Conservation (phyloP, 2,888 invertebrate species). For the Rotaria magnacalcarata region DNA sequence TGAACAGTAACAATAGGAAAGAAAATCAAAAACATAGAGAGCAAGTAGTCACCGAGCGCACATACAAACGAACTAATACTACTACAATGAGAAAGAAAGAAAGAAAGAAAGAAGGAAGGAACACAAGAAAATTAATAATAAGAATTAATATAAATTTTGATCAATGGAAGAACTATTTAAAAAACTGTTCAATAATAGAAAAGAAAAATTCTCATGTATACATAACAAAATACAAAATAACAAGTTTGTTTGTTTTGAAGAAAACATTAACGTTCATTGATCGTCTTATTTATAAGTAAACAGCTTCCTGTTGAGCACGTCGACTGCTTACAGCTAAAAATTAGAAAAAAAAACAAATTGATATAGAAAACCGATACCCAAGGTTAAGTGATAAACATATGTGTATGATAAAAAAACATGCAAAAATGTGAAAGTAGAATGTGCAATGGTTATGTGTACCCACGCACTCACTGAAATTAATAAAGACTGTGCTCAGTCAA, state of each 20-base stretch:
- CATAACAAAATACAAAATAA: conserved; percentile 29
- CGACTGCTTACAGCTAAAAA: neutral
- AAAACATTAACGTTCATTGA: neutral
- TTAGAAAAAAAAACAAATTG: no score
- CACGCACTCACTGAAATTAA: conserved; percentile 28
- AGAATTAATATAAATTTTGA: neutral
- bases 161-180: conserved; percentile 9
- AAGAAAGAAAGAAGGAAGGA: neutral
- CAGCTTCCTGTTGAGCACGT: neutral
- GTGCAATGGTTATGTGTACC: neutral
- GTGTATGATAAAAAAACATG: neutral
- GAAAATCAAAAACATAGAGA: neutral
- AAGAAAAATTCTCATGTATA: conserved; percentile 15
- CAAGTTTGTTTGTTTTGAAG: neutral
- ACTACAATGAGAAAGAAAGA: neutral
- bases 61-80: conserved; percentile 24
- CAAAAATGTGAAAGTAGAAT: neutral
- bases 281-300: neutral
- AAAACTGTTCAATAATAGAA: conserved; percentile 1
- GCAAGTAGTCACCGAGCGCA: conserved; percentile 22
- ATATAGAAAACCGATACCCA: no score
- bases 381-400: no score
- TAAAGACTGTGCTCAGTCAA: conserved; percentile 35
- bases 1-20: neutral
- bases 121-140: neutral